These are phyloP conservation scores for Pseudorhiza aurosa DNA, from an alignment of 30 jellyfish, hydroid and myxozoan genomes.

Conservation along the genomic window DNA sequence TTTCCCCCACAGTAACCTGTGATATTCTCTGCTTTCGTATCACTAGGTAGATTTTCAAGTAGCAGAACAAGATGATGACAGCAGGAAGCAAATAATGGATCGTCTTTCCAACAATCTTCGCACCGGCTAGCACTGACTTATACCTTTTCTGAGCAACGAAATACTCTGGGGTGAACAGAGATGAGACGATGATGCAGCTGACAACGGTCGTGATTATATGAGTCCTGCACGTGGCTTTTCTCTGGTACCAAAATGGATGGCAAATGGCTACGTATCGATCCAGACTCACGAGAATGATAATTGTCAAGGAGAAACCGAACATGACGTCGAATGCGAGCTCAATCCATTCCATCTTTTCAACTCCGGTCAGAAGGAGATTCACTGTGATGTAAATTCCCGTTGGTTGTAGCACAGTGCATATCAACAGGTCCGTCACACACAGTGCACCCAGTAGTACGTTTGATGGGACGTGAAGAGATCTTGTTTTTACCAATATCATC, in stretches of 20 bases:
- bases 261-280: constrained; percentile 44
- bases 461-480: constrained; percentile 37
- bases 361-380: neutral
- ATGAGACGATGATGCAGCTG: neutral
- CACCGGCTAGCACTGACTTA: neutral
- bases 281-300: constrained; percentile 16
- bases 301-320: constrained; percentile 22
- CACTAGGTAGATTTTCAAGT: constrained; percentile 6
- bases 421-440: constrained; percentile 10
- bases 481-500: constrained; percentile 12
- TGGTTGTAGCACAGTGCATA: constrained; percentile 35
- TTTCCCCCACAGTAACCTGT: constrained; percentile 1
- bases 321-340: constrained; percentile 2
- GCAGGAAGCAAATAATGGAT: neutral
- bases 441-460: constrained; percentile 37
- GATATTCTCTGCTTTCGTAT: neutral
- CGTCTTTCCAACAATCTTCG: neutral
- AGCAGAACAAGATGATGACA: neutral
- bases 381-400: neutral
- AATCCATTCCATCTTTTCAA: neutral
- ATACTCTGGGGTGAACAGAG: neutral
- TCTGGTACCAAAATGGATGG: constrained; percentile 38
- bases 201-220: neutral
- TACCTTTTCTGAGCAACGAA: neutral
- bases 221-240: constrained; percentile 23